A percentile compares a stretch with the other conserved stretches of the same genome.
These are phyloP conservation scores for Hecatera dysodea DNA, from an alignment of 2,888 invertebrate species.

Conservation along the genomic window DNA sequence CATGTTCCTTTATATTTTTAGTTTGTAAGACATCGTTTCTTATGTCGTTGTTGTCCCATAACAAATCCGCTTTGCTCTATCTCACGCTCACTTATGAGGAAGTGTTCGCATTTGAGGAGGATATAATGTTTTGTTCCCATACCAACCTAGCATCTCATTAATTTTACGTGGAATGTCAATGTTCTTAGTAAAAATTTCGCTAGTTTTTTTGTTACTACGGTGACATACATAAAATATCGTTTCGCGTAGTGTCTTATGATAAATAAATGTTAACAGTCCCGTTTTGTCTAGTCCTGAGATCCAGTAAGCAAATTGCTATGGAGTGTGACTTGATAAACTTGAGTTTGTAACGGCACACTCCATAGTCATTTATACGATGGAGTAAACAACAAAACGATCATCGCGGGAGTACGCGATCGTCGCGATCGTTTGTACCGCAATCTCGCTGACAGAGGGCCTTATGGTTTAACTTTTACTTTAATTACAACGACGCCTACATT, in stretches of 20 bases:
- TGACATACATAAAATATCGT: constrained; percentile 39
- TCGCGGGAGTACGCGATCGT: no score
- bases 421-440: no score
- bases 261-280: constrained; percentile 32
- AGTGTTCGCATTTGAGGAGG: constrained; percentile 53
- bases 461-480: no score
- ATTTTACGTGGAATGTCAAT: background rate
- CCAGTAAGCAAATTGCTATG: no score
- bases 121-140: constrained; percentile 20
- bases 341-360: constrained; percentile 57
- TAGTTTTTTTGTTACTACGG: constrained; percentile 33
- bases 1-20: constrained; percentile 64
- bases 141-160: constrained; percentile 17
- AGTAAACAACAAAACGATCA: constrained; percentile 11
- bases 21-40: constrained; percentile 55
- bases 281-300: constrained; percentile 66
- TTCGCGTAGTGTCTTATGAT: constrained; percentile 52
- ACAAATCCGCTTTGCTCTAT: constrained; percentile 35
- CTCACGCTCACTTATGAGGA: constrained; percentile 16
- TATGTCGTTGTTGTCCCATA: constrained; percentile 24
- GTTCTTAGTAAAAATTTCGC: background rate
- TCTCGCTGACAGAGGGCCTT: no score
- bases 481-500: no score
- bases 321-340: no score
- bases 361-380: constrained; percentile 62